Base-by-base conservation (phyloP, 2,888 invertebrate genomes). In the Diarsia brunnea region DNA sequence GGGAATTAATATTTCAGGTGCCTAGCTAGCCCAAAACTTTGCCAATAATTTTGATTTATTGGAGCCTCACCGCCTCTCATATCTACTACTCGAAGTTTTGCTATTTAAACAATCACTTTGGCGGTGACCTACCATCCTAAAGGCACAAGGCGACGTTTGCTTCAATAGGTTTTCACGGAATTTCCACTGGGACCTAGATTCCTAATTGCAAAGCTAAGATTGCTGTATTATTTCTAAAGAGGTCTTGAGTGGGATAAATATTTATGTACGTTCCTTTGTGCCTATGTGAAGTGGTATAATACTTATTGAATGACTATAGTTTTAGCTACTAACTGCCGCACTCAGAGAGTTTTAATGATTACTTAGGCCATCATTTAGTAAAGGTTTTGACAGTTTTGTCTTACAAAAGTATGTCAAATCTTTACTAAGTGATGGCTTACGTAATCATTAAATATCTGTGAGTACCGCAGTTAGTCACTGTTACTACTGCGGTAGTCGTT, bases 31-130 rank as follows among this genome's bases (percentile, higher is more conserved):
- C 88, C 86, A 85, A 91, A 93, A 94, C 92, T 93, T 94, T 92
- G 89, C 91, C 92, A 93, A 94, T 94, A 93, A 93, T 92, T 92
- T 93, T 93, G 94, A 94, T 94, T 94, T 93, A 94, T 92, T 89
- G 85, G 89, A 90, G 91, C 89, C 89, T 91, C 89, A 89, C 90
- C 87, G 88, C 89, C 86, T 90, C 91, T 90, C 90, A 89, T 91
- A 92, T 91, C 90, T 90, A 89, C 88, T 85, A 79, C 85, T 89
- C 86, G 84, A 93, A 94, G 92, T 93, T 93, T 91, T 91, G 90
- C 90, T 91, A 91, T 92, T 90, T 90, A 90, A 91, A 91, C 91
- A 92, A 92, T 90, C 91, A 91, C 89, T 87, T 84, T 78, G 49
- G 78, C 27, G 75, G 80, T 75, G 65, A 80, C 73, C 79, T 75